phyloP scores from a whole-genome alignment of 2,113 vertebrate species.

The Eulemur rufifrons region DNA sequence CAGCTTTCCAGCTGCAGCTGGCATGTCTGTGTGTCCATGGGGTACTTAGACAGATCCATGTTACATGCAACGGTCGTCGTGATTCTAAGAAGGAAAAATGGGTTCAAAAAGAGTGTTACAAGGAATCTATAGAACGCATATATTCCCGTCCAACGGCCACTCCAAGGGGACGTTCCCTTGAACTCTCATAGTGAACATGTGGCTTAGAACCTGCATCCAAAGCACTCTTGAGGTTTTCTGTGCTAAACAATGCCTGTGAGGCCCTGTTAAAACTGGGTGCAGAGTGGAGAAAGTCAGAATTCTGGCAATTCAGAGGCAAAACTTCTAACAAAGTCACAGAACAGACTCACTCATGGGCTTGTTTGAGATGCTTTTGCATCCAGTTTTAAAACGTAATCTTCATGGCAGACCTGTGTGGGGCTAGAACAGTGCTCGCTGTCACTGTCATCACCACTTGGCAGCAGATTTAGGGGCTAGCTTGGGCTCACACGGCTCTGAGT shows the following conservation, averaged over 20 bases:
- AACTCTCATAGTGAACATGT: neutral
- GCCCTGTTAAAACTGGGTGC: neutral
- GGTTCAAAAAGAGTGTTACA: neutral
- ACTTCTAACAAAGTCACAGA: neutral
- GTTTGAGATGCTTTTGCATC: neutral
- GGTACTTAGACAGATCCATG: conserved; percentile 90
- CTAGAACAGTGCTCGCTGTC: neutral
- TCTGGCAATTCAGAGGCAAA: neutral
- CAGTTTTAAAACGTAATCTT: neutral
- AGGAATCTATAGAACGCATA: neutral
- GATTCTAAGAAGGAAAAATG: conserved; percentile 81
- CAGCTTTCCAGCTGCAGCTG: conserved; percentile 88
- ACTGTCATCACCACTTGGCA: neutral
- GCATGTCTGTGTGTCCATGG: conserved; percentile 89
- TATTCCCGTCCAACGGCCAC: neutral
- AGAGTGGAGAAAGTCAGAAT: neutral
- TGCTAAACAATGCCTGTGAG: neutral
- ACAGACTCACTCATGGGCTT: neutral
- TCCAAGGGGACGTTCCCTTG: neutral
- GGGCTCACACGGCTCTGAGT: neutral
- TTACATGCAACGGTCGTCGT: conserved; percentile 88
- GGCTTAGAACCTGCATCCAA: neutral
- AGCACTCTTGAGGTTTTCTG: neutral
- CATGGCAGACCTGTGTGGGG: neutral
- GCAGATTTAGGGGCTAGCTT: neutral